Evolutionary conservation across 2,113 vertebrate genomes (phyloP).

Genomic region (Chaetodon auriga): DNA sequence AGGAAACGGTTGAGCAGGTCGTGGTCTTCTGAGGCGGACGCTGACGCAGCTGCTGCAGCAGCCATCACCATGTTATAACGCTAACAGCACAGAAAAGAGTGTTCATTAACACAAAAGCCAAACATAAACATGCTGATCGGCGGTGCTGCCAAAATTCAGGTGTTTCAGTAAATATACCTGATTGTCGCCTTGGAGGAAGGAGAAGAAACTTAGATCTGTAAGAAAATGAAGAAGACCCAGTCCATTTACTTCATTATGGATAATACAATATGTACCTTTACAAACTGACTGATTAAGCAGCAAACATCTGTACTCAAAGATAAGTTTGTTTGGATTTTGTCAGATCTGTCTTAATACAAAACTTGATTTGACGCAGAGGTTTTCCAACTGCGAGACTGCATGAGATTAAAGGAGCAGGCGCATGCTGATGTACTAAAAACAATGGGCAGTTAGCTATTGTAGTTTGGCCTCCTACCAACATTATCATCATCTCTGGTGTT

Average conservation of each 20-base stretch:
- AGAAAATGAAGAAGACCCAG: slow-evolving; percentile 50
- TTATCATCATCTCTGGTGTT: not conserved
- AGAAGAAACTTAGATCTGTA: slow-evolving; percentile 97
- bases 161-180: slow-evolving; percentile 86
- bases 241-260: not conserved
- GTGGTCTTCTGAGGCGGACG: slow-evolving; percentile 91
- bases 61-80: slow-evolving; percentile 98
- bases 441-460: not conserved
- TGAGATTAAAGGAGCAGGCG: not conserved
- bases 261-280: not conserved
- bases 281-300: not conserved
- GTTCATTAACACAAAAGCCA: not conserved
- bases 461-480: not conserved
- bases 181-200: slow-evolving; percentile 98
- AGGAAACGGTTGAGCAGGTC: slow-evolving; percentile 94
- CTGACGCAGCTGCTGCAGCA: slow-evolving; percentile 92
- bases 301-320: not conserved
- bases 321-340: not conserved
- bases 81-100: slow-evolving; percentile 73
- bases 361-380: not conserved
- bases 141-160: not conserved
- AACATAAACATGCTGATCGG: not conserved
- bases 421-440: not conserved
- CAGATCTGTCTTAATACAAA: not conserved
- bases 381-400: not conserved